These are phyloP conservation scores for Hydriomena furcata DNA, from an alignment of 2,888 invertebrate species.

Conservation along the genomic window DNA sequence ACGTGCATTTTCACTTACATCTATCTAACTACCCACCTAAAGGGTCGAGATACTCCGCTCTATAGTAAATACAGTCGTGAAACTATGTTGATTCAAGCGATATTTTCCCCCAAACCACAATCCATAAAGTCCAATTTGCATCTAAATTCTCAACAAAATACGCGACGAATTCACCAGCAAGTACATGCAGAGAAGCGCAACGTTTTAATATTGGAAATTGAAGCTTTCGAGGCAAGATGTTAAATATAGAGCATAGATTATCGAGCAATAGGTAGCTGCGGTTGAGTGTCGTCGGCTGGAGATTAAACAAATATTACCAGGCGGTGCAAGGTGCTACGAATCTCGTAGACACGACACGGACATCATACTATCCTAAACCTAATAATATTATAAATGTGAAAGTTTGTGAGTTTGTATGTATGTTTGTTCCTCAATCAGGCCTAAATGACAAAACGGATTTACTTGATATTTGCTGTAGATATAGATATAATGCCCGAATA, in stretches of 20 bases:
- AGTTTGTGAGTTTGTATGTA: too few relatives aligned
- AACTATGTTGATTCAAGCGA: too few relatives aligned
- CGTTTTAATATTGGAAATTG: conserved; percentile 35
- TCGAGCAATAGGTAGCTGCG: conserved; percentile 67
- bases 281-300: conserved; percentile 63
- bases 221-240: conserved; percentile 44
- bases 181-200: conserved; percentile 16
- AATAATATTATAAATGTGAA: too few relatives aligned
- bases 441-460: too few relatives aligned
- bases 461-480: too few relatives aligned
- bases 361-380: too few relatives aligned
- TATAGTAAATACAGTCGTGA: background rate
- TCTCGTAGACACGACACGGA: conserved; percentile 8
- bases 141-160: conserved; percentile 19
- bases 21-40: too few relatives aligned
- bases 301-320: conserved; percentile 82
- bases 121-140: conserved; percentile 12
- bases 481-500: too few relatives aligned
- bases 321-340: conserved; percentile 24
- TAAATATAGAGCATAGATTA: conserved; percentile 74
- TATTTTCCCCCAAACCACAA: background rate
- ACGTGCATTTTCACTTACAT: background rate
- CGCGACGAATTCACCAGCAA: conserved; percentile 17
- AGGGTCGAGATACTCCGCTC: too few relatives aligned
- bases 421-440: too few relatives aligned